These are phyloP conservation scores for Pseudomugil gertrudae DNA, from an alignment of 2,797 vertebrate species.

Conservation along the genomic window DNA sequence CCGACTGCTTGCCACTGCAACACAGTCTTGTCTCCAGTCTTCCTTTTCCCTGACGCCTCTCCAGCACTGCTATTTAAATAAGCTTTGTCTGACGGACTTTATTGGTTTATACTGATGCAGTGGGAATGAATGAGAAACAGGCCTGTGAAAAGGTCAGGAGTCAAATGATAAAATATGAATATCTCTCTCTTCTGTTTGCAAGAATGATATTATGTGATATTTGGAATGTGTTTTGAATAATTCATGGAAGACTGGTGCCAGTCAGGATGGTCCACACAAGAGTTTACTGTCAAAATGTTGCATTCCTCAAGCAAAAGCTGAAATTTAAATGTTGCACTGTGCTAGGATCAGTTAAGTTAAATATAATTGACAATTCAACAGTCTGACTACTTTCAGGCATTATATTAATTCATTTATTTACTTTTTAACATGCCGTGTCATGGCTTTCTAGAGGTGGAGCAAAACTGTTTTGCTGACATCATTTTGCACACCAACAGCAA, in stretches of 20 bases:
- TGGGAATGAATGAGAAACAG: conserved; percentile 69
- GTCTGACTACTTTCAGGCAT: conserved; percentile 18
- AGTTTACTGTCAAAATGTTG: conserved; percentile 51
- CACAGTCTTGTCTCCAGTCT: conserved; percentile 64
- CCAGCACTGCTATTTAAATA: conserved; percentile 73
- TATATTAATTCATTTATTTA: neutral
- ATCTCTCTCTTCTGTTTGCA: conserved; percentile 65
- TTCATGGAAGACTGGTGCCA: conserved; percentile 56
- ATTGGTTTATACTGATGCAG: conserved; percentile 75
- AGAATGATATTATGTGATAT: conserved; percentile 70
- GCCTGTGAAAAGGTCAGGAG: conserved; percentile 76
- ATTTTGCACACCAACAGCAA: conserved; percentile 55
- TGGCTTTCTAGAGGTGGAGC: conserved; percentile 1
- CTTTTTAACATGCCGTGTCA: conserved; percentile 36
- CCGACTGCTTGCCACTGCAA: conserved; percentile 62
- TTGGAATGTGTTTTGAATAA: conserved; percentile 67
- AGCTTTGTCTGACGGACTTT: conserved; percentile 72
- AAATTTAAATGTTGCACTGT: neutral
- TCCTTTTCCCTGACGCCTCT: conserved; percentile 37
- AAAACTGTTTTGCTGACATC: conserved; percentile 23
- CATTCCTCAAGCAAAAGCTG: conserved; percentile 31
- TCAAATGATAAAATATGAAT: conserved; percentile 77
- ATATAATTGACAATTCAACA: conserved; percentile 6
- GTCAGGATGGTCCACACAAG: conserved; percentile 32
- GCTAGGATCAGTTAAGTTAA: neutral